A percentile compares a stretch with the other conserved stretches of the same genome.
Conservation (phyloP, 1,140 invertebrate species). For the Caenorhabditis latens region DNA sequence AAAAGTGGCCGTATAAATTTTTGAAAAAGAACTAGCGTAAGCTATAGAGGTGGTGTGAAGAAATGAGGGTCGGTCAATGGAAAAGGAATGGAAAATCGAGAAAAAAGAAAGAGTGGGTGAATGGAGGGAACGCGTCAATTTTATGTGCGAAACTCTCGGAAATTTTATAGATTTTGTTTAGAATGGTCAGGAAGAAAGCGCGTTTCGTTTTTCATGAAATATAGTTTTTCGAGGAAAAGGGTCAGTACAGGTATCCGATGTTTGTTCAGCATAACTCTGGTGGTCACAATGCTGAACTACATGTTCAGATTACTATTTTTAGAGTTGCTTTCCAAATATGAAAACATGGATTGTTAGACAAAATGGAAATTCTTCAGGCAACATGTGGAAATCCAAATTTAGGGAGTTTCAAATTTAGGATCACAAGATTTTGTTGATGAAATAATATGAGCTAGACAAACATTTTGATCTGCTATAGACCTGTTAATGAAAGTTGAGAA, state of each 20-base stretch:
- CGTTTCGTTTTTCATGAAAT: slow-evolving; percentile 5
- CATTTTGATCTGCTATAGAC: too few species aligned
- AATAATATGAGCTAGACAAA: too few species aligned
- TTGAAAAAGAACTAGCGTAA: background rate
- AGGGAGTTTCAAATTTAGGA: too few species aligned
- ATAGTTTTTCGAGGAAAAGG: slow-evolving; percentile 41
- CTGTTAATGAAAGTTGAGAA: too few species aligned
- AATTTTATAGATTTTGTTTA: slow-evolving; percentile 32
- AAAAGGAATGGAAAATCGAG: background rate
- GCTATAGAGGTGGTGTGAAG: background rate
- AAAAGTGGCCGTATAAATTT: background rate
- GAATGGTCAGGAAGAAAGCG: slow-evolving; percentile 5
- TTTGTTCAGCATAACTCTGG: slow-evolving; percentile 52
- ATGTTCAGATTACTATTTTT: slow-evolving; percentile 34
- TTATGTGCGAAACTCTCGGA: slow-evolving; percentile 28
- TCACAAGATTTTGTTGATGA: too few species aligned
- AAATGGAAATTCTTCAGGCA: too few species aligned
- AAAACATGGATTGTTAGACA: background rate
- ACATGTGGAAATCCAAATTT: too few species aligned
- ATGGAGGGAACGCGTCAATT: slow-evolving; percentile 11
- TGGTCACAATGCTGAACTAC: background rate
- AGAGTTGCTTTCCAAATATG: background rate
- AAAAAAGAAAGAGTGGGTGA: background rate
- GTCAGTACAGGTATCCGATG: slow-evolving; percentile 26
- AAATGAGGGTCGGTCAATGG: background rate